Conservation (phyloP, 2,888 invertebrate species). For the Ferrisia virgata region DNA sequence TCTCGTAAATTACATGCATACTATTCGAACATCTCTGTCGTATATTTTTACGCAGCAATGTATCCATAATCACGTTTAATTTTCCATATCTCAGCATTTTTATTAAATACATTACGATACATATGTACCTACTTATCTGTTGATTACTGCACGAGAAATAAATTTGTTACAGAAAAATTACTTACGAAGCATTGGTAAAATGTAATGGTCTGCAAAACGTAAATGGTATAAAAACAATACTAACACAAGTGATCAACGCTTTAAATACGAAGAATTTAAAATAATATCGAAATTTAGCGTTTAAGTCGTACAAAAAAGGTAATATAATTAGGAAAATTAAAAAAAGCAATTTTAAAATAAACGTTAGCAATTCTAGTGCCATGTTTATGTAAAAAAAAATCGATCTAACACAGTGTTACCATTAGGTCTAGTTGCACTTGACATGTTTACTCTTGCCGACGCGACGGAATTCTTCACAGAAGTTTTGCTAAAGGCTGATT, state of each 20-base stretch:
- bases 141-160: not conserved
- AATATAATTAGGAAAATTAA: slow-evolving; percentile 28
- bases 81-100: not conserved
- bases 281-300: slow-evolving; percentile 34
- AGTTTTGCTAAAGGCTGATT: not conserved
- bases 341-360: slow-evolving; percentile 29
- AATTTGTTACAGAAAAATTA: not conserved
- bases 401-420: slow-evolving; percentile 34
- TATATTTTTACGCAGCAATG: not conserved
- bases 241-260: not conserved
- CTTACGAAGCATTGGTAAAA: not conserved
- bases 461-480: not conserved
- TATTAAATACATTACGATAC: no score
- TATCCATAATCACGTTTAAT: not conserved
- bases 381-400: slow-evolving; percentile 33
- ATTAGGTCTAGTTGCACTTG: not conserved
- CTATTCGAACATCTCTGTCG: not conserved
- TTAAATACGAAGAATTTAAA: slow-evolving; percentile 37
- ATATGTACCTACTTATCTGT: not conserved
- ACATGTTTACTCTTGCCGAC: not conserved
- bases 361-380: slow-evolving; percentile 21
- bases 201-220: not conserved
- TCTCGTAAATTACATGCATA: not conserved
- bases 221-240: not conserved
- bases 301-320: slow-evolving; percentile 39